These are phyloP conservation scores for Microchirus variegatus DNA, from an alignment of 2,797 vertebrate species.

Conservation along the genomic window DNA sequence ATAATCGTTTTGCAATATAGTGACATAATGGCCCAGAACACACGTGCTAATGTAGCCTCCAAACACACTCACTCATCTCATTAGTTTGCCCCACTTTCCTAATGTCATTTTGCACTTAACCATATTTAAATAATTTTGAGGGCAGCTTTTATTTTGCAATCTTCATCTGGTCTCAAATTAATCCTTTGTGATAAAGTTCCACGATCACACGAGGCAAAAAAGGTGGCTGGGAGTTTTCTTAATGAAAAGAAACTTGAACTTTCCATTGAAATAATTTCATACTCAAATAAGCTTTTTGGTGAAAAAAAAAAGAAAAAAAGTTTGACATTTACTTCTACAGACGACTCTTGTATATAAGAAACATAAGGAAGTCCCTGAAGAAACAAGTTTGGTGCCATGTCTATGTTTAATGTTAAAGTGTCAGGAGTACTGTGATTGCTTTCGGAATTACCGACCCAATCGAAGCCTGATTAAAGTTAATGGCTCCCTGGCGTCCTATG, in stretches of 20 bases:
- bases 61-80: no score
- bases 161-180: no score
- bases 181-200: no score
- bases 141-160: no score
- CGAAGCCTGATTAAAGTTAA: constrained; percentile 69
- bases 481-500: constrained; percentile 60
- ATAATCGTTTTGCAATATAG: no score
- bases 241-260: background rate
- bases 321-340: background rate
- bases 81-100: no score
- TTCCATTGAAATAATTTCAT: background rate
- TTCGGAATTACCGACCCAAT: constrained; percentile 62
- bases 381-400: constrained; percentile 17
- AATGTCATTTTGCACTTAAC: no score
- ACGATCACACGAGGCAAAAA: no score
- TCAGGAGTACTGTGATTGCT: constrained; percentile 58
- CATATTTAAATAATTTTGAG: no score
- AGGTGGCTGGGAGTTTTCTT: no score
- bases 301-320: background rate
- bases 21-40: no score
- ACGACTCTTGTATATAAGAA: constrained; percentile 17
- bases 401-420: constrained; percentile 42
- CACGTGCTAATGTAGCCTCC: no score
- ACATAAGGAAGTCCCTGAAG: constrained; percentile 12
- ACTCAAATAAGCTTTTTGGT: constrained; percentile 1